Evolutionary conservation across 2,888 invertebrate genomes (phyloP), one percentile per base, ranked within the genome.

Genomic region (Spodoptera littoralis): DNA sequence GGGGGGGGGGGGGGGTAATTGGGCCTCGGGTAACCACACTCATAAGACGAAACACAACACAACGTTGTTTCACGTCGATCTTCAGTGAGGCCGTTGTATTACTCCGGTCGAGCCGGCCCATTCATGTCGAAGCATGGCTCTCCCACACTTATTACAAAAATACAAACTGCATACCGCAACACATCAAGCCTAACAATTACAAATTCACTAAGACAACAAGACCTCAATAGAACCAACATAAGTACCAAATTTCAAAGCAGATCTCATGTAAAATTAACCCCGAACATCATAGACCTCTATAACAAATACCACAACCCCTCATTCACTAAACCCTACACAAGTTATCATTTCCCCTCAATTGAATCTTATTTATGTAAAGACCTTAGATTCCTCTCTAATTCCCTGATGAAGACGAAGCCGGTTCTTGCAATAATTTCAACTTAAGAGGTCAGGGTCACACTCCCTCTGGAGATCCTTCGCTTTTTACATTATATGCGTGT

Each of bases 301-400:
- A 18, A 55, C 61, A 52, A 13, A 65, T 58, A 47, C 47, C n/a
- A 42, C 44, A 43, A 42, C 27, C 36, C 27, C n/a, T 13, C 27
- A 43, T 64, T 68, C 66, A 30, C 12, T 22, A 55, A 46, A 43
- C 56, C 11, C 41, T 54, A 51, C 24, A 57, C 22, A 18, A 43
- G 51, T 60, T 45, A 60, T 60, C 24, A 68, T 60, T 65, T 76
- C 65, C 48, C 12, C 56, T 41, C 52, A 51, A 65, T 68, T 72
- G 30, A 72, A 51, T 41, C 55, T 68, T 76, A 62, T 65, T 72
- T 72, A 60, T 53, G 50, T 53, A 46, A 54, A 49, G 42, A 43
- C 13, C 43, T 47, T 47, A 46, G 46, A 48, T 49, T 46, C 22
- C 54, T 52, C 12, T 57, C 60, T 60, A 60, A 71, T 57, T 54